These are phyloP conservation scores for Agrochola circellaris DNA, from an alignment of 2,888 invertebrate genomes.

Conservation along the genomic window DNA sequence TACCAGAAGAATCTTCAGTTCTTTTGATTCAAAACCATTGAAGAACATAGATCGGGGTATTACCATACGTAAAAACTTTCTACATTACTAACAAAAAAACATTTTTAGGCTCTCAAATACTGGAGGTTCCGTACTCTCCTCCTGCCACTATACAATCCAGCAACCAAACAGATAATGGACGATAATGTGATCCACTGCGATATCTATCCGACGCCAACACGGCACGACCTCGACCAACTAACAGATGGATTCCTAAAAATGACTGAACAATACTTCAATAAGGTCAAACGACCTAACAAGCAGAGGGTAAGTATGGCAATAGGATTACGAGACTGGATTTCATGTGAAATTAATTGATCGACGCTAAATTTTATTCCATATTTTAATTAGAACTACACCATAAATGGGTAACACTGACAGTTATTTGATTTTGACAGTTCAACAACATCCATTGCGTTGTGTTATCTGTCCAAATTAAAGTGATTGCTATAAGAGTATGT, in stretches of 20 bases:
- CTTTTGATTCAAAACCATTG: background rate
- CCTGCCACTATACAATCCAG: conserved; percentile 95
- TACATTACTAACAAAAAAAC: conserved; percentile 13
- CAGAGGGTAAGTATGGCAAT: conserved; percentile 93
- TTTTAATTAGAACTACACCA: background rate
- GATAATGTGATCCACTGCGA: conserved; percentile 94
- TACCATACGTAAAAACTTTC: conserved; percentile 16
- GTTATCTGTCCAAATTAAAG: background rate
- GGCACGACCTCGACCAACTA: conserved; percentile 92
- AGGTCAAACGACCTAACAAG: conserved; percentile 95
- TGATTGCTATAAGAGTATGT: background rate
- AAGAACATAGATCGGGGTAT: background rate
- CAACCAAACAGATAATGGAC: conserved; percentile 94
- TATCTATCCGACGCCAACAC: conserved; percentile 93
- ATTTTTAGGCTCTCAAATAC: conserved; percentile 93
- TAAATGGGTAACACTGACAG: background rate
- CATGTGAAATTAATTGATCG: conserved; percentile 40
- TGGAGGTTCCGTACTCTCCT: conserved; percentile 98
- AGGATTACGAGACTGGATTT: conserved; percentile 37
- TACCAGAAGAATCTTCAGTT: background rate
- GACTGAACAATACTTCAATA: conserved; percentile 96
- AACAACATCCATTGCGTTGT: background rate
- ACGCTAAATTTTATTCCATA: conserved; percentile 31
- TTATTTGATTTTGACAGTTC: background rate
- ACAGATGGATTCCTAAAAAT: conserved; percentile 94